A percentile compares a stretch with the other conserved stretches of the same genome.
phyloP scores from a whole-genome alignment of 2,797 vertebrate genomes.

The Lagothrix lagotricha region DNA sequence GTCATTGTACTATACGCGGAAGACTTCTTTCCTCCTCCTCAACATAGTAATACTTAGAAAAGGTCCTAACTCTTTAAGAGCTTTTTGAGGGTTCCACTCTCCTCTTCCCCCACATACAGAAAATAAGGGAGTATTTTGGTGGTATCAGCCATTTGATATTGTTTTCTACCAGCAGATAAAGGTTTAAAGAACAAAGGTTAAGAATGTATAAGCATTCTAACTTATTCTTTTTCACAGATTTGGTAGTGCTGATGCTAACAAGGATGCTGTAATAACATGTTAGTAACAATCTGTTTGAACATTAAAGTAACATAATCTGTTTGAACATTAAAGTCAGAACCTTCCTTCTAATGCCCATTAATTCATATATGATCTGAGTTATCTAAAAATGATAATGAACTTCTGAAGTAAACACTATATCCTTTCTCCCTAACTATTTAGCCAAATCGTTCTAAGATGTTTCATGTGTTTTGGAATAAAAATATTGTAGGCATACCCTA shows the following conservation, averaged over 20 bases:
- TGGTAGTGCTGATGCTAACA: neutral
- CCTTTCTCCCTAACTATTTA: neutral
- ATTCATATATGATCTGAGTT: neutral
- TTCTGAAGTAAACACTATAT: neutral
- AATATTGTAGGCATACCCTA: neutral
- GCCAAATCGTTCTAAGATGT: neutral
- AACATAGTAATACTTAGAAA: neutral
- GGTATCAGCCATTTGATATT: neutral
- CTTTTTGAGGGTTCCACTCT: neutral
- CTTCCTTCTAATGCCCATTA: neutral
- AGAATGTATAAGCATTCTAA: neutral
- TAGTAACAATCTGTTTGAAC: neutral
- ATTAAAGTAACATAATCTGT: neutral
- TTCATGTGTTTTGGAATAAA: neutral
- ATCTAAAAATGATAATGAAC: neutral
- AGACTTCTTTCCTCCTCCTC: neutral
- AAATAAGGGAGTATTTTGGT: neutral
- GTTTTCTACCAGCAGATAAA: neutral
- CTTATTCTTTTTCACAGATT: neutral
- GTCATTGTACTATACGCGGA: neutral
- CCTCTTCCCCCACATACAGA: too few species aligned
- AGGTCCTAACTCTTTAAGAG: neutral
- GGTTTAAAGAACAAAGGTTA: neutral
- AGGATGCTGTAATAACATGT: neutral
- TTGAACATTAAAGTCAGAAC: neutral